phyloP scores from a whole-genome alignment of 1,140 invertebrate species.

The Radopholus similis region DNA sequence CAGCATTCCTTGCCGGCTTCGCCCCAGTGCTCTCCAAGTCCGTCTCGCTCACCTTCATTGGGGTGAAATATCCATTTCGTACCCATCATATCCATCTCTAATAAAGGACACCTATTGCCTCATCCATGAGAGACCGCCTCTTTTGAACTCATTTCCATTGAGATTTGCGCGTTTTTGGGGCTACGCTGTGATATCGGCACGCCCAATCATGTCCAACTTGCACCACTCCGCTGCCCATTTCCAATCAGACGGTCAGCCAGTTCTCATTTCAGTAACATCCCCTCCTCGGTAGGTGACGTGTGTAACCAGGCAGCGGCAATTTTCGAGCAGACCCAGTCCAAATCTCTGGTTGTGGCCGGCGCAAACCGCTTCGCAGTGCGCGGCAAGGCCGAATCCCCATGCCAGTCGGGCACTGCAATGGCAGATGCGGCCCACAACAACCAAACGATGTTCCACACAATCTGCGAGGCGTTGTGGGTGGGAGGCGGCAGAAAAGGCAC shows the following conservation, averaged over 20 bases:
- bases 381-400: slow-evolving; percentile 25
- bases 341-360: slow-evolving; percentile 35
- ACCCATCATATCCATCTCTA: background rate
- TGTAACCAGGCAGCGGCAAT: slow-evolving; percentile 38
- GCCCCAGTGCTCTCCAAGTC: slow-evolving; percentile 17
- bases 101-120: slow-evolving; percentile 34
- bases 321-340: slow-evolving; percentile 34
- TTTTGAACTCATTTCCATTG: too few relatives aligned
- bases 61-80: slow-evolving; percentile 17
- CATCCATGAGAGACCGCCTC: slow-evolving; percentile 24
- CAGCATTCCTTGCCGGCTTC: slow-evolving; percentile 10
- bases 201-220: slow-evolving; percentile 5
- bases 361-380: slow-evolving; percentile 36
- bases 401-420: slow-evolving; percentile 23
- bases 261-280: background rate
- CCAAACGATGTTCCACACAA: slow-evolving; percentile 39
- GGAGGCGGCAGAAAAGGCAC: slow-evolving; percentile 14
- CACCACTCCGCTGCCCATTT: slow-evolving; percentile 45
- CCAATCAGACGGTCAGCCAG: slow-evolving; percentile 27
- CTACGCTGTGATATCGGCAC: slow-evolving; percentile 27
- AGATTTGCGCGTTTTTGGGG: slow-evolving; percentile 41
- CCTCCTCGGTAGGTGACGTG: slow-evolving; percentile 14
- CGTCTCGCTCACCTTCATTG: slow-evolving; percentile 27
- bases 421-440: slow-evolving; percentile 45
- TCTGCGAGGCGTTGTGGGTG: slow-evolving; percentile 33